Percentiles rank a stretch among this genome's conserved stretches.
These are phyloP conservation scores for Zaprionus lineosus DNA, from an alignment of 2,888 invertebrate genomes.

Conservation along the genomic window DNA sequence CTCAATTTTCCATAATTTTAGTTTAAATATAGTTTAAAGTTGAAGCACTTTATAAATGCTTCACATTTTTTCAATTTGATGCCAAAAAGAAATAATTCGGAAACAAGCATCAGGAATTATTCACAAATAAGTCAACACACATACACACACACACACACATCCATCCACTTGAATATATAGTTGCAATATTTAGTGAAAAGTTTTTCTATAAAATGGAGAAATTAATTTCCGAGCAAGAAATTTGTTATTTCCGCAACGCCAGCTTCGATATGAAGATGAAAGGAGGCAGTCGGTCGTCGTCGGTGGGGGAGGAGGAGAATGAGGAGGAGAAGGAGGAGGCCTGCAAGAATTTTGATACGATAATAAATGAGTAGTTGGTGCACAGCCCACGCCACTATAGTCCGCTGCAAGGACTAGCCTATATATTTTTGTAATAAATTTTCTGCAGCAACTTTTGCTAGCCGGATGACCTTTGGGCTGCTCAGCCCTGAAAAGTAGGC, in stretches of 20 bases:
- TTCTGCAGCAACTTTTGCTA: constrained; percentile 30
- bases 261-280: constrained; percentile 40
- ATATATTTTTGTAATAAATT: constrained; percentile 49
- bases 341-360: constrained; percentile 63
- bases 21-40: too few relatives aligned
- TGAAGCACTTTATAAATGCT: not conserved
- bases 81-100: too few relatives aligned
- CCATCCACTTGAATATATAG: not conserved
- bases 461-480: constrained; percentile 42
- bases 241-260: constrained; percentile 74
- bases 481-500: constrained; percentile 41
- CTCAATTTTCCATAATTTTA: too few relatives aligned
- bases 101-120: constrained; percentile 20
- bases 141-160: constrained; percentile 15
- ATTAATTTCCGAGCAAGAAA: constrained; percentile 80
- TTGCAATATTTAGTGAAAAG: constrained; percentile 46
- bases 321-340: constrained; percentile 1
- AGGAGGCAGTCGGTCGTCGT: not conserved
- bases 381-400: constrained; percentile 1
- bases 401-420: constrained; percentile 14
- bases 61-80: too few relatives aligned
- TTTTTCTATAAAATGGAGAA: constrained; percentile 74
- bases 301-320: not conserved
- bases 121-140: constrained; percentile 29
- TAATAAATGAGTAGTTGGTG: constrained; percentile 57